Base-by-base conservation (phyloP, 1,140 invertebrate genomes). In the Ostrea denselamellosa region DNA sequence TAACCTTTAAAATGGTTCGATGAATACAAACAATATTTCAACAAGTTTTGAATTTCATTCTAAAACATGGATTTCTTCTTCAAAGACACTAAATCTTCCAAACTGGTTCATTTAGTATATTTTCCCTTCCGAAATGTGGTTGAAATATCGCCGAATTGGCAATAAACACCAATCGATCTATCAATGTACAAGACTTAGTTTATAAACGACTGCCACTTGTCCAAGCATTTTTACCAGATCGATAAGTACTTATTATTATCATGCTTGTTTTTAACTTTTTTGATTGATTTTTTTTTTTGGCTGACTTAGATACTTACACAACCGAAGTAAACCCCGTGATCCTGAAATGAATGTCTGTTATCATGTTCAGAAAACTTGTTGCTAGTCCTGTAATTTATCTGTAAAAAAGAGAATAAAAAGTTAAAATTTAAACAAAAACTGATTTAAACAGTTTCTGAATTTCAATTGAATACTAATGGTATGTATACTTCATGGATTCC, bases 351-450 rank as follows among this genome's bases (percentile, higher is more conserved):
- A 83, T 94, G 88, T 83, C 93, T 86, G 89, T 94, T 94, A 87
- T 94, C 93, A 83, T 94, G 93, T n/a, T 90, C 86, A 0, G 93
- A 92, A 86, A 94, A 94, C 34, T 86, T 88, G 88, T 94, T 93
- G 4, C 89, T 86, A 0, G 71, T 86, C 65, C 90, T 91, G 89
- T 92, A 93, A 56, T 91, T 91, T 25, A 71, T 86, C 93, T 94
- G 93, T 82, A 92, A 92, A 83, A 53, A 81, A 85, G 8, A 8
- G 28, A 28, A 25, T 0, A 19, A 56, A 58, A 22, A 0, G 44
- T 14, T 52, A 2, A 44, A 9, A 53, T 19, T 17, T 17, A 52
- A 25, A 10, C 54, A 83, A 83, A n/a, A 44, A 22, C 17, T 19
- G 0, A 53, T 83, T 34, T 44, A 12, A 51, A 51, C 44, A 52